These are phyloP conservation scores for Cyprinodon diabolis DNA, from an alignment of 2,797 vertebrate species.

Conservation along the genomic window DNA sequence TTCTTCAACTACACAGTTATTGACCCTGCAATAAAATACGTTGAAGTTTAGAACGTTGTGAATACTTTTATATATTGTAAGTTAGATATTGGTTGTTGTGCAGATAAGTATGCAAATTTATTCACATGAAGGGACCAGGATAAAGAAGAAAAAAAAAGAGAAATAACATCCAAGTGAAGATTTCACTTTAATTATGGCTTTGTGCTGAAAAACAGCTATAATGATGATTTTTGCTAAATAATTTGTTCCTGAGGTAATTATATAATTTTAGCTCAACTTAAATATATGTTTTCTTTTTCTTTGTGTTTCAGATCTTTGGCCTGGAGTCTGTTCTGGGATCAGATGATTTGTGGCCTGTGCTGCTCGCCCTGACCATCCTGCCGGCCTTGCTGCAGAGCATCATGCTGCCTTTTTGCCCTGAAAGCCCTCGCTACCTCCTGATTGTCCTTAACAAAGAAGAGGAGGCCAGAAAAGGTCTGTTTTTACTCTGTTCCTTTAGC, in stretches of 20 bases:
- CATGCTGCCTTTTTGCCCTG: constrained; percentile 87
- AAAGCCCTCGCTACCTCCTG: constrained; percentile 91
- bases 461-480: constrained; percentile 84
- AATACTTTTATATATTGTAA: not conserved
- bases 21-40: not conserved
- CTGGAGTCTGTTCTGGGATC: constrained; percentile 86
- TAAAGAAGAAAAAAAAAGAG: not conserved
- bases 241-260: not conserved
- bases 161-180: not conserved
- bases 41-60: not conserved
- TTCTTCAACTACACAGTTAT: not conserved
- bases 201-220: too few species aligned
- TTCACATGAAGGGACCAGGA: not conserved
- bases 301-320: constrained; percentile 83
- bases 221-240: not conserved
- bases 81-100: not conserved
- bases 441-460: constrained; percentile 88
- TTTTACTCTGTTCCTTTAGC: constrained; percentile 1
- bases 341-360: constrained; percentile 82
- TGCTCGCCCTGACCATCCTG: constrained; percentile 84
- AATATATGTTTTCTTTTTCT: not conserved
- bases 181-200: too few species aligned
- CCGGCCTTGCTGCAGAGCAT: constrained; percentile 84
- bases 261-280: not conserved
- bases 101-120: not conserved